A percentile compares a stretch with the other conserved stretches of the same genome.
phyloP scores from a whole-genome alignment of 2,113 vertebrate species.

The Connochaetes taurinus region DNA sequence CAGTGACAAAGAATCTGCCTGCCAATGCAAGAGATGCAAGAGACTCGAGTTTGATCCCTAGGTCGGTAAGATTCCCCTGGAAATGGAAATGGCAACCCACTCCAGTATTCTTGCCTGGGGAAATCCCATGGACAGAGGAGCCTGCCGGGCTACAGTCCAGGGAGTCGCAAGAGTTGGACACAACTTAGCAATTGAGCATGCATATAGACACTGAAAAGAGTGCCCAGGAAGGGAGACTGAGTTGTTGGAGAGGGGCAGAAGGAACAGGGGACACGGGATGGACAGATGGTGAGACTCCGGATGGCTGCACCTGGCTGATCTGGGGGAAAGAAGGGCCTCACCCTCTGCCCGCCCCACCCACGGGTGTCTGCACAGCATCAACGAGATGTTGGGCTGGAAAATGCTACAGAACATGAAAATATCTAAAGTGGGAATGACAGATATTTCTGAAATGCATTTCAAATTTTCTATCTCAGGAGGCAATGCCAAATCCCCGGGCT shows the following conservation, averaged over 20 bases:
- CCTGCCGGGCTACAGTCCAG: background rate
- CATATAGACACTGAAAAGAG: background rate
- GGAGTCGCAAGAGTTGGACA: background rate
- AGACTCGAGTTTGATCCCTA: background rate
- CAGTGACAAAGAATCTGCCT: background rate
- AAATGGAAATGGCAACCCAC: background rate
- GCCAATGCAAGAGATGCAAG: background rate
- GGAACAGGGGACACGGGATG: background rate
- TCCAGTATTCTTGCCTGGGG: background rate
- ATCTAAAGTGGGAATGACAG: background rate
- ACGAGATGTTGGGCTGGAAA: background rate
- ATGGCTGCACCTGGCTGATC: background rate
- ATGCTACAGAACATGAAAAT: background rate
- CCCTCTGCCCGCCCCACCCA: background rate
- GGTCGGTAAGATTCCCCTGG: background rate
- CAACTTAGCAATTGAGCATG: background rate
- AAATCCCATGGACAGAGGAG: background rate
- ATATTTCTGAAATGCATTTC: constrained; percentile 9
- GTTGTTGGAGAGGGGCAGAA: background rate
- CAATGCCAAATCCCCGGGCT: background rate
- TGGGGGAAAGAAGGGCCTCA: background rate
- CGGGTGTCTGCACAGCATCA: background rate
- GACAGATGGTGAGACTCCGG: background rate
- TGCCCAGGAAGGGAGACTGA: background rate
- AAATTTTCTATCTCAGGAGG: background rate